Evolutionary conservation across 2,797 vertebrate genomes (phyloP).

Genomic region (Sebastes iracundus): DNA sequence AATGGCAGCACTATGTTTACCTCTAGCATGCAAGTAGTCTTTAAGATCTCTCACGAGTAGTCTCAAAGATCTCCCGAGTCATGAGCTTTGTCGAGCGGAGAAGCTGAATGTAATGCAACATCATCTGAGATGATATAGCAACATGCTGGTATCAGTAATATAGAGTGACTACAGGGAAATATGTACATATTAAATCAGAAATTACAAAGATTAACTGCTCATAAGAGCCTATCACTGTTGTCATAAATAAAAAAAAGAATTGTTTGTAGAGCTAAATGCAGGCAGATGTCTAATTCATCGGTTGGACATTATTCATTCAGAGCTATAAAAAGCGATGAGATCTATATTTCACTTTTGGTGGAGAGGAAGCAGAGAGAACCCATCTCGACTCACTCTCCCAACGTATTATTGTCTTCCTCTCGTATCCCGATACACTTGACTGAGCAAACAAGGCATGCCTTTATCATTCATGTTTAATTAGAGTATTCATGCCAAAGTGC

Average conservation of each 20-base stretch:
- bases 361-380: conserved; percentile 28
- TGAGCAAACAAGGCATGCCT: conserved; percentile 72
- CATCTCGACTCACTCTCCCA: not conserved
- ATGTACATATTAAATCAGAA: conserved; percentile 32
- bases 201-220: conserved; percentile 36
- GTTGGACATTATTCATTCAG: conserved; percentile 41
- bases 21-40: conserved; percentile 29
- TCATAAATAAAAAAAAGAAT: conserved; percentile 26
- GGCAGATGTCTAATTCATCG: conserved; percentile 46
- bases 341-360: conserved; percentile 59
- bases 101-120: conserved; percentile 4
- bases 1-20: conserved; percentile 57
- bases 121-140: conserved; percentile 16
- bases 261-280: conserved; percentile 47
- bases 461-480: conserved; percentile 77
- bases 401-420: conserved; percentile 48
- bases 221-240: conserved; percentile 15
- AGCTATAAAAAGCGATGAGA: conserved; percentile 61
- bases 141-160: conserved; percentile 29
- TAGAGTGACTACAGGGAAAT: conserved; percentile 21
- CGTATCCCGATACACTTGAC: conserved; percentile 59
- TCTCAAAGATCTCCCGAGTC: conserved; percentile 26
- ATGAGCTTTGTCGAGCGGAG: conserved; percentile 10
- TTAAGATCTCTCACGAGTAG: conserved; percentile 25
- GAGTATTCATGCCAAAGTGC: conserved; percentile 58